Base-by-base conservation (phyloP, 1,140 invertebrate species). In the Orussus abietinus region DNA sequence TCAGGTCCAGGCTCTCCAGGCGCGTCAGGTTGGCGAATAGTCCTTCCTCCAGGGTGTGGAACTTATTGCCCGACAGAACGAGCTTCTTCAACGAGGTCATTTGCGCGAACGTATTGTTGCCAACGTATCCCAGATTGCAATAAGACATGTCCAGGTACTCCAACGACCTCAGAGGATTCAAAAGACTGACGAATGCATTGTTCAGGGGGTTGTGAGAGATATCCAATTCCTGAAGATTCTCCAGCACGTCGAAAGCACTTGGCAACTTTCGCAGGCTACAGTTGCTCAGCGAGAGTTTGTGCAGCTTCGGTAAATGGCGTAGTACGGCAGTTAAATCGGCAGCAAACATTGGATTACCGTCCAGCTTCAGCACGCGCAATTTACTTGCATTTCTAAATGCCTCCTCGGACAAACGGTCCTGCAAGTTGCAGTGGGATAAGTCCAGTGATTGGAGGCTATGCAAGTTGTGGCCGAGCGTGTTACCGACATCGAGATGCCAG, bases 71-170 rank as follows among this genome's bases (percentile, higher is more conserved):
- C 2, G 83, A 85, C 5, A 86, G 64, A 28, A 85, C 76, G 13
- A 86, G 65, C 25, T 75, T 75, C 51, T 78, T 82, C 54, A 85
- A 74, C 1, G 78, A 78, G 0, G 80, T 82, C 82, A 85, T 85
- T 57, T 82, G 78, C 1, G 80, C 76, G 57, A 86, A 86, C 2
- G 81, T 82, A 4, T 80, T 75, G 14, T 78, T 80, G 5, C 78
- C 78, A 19, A 85, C 77, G 43, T 81, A 73, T 2, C 80, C 80
- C 6, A 86, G 65, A 57, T 81, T 80, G 62, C 83, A 83, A 51
- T 84, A 84, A 5, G 83, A 82, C 82, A 86, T 86, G 53, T 86
- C 83, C 6, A 86, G 64, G 55, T 81, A 82, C 64, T 84, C 79
- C 7, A 86, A 63, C 13, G 79, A 79, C 25, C 79, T 76, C 2